Conservation (phyloP, 2,113 vertebrate genomes). For the Datnioides undecimradiatus region DNA sequence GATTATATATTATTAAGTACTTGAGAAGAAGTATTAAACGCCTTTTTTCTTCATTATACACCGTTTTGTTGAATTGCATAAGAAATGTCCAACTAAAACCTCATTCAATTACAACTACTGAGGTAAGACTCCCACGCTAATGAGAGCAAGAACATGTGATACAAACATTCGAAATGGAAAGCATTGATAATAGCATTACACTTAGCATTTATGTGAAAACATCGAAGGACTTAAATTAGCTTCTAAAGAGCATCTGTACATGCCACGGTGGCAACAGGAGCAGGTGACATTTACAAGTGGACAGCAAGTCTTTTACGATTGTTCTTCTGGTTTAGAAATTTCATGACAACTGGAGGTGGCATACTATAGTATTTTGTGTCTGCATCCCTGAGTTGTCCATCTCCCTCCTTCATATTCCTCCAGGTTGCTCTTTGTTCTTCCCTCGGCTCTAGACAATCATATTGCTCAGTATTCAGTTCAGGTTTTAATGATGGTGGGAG, state of each 20-base stretch:
- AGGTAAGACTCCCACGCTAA: slow-evolving; percentile 83
- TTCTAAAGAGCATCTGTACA: slow-evolving; percentile 82
- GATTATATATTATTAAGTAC: slow-evolving; percentile 83
- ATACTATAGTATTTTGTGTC: slow-evolving; percentile 71
- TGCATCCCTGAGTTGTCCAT: slow-evolving; percentile 87
- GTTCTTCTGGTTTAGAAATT: slow-evolving; percentile 68
- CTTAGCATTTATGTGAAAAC: slow-evolving; percentile 79
- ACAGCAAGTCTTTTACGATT: slow-evolving; percentile 61
- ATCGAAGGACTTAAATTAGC: slow-evolving; percentile 84
- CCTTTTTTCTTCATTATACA: slow-evolving; percentile 76
- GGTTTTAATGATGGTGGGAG: slow-evolving; percentile 32
- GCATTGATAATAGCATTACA: slow-evolving; percentile 78
- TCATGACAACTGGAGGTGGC: slow-evolving; percentile 70
- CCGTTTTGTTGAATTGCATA: slow-evolving; percentile 71
- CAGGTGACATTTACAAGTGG: slow-evolving; percentile 73
- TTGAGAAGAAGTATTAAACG: slow-evolving; percentile 77
- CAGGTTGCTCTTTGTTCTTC: slow-evolving; percentile 51
- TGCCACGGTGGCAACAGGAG: slow-evolving; percentile 67
- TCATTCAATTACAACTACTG: slow-evolving; percentile 81
- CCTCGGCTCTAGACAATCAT: slow-evolving; percentile 70
- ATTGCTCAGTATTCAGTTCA: slow-evolving; percentile 70
- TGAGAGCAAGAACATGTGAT: slow-evolving; percentile 72
- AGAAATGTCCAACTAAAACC: slow-evolving; percentile 76
- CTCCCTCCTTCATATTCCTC: slow-evolving; percentile 61
- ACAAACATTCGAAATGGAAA: slow-evolving; percentile 75